Conservation (phyloP, 1,140 invertebrate species). For the Bombus confusus region DNA sequence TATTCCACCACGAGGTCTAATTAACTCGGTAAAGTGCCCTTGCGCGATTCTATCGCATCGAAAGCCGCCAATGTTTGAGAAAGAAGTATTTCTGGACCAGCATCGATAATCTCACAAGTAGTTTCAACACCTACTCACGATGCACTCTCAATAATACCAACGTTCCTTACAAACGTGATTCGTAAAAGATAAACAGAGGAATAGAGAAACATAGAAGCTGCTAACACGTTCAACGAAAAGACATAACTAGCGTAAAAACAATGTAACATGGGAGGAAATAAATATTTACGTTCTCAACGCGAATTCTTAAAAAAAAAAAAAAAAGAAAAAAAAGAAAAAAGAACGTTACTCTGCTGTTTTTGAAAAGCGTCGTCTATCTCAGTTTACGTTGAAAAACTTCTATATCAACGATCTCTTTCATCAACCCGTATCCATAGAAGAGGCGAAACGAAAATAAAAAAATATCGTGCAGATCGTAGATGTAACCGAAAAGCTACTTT, state of each 20-base stretch:
- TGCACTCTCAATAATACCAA: not conserved
- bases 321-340: not conserved
- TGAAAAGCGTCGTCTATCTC: no score
- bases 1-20: slow-evolving; percentile 8
- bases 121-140: not conserved
- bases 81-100: not conserved
- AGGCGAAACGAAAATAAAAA: not conserved
- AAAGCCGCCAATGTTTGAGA: not conserved
- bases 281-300: not conserved
- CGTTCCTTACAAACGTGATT: not conserved
- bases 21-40: not conserved
- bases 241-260: no score
- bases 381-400: not conserved
- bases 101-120: slow-evolving; percentile 8
- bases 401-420: not conserved
- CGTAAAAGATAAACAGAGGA: not conserved
- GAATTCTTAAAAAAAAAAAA: not conserved
- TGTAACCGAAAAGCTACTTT: not conserved
- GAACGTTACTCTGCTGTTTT: not conserved
- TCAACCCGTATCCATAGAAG: no score
- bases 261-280: not conserved
- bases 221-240: not conserved
- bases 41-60: not conserved
- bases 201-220: not conserved
- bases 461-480: not conserved